phyloP scores from a whole-genome alignment of 2,113 vertebrate genomes.

The Grus americana region DNA sequence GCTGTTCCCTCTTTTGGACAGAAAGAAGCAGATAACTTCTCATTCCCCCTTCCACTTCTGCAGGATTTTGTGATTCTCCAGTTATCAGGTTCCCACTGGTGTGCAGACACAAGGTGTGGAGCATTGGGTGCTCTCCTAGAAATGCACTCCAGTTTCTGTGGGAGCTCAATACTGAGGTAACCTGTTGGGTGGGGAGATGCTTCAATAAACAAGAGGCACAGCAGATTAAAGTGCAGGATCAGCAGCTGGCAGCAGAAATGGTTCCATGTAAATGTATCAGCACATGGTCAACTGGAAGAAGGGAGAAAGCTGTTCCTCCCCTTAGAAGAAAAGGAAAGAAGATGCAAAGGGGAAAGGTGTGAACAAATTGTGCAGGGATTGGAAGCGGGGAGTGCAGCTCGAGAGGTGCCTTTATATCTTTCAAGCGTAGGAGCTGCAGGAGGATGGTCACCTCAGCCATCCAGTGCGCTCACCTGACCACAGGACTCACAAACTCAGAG shows the following conservation, averaged over 20 bases:
- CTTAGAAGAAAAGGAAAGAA: neutral
- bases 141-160: neutral
- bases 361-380: neutral
- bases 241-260: neutral
- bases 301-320: neutral
- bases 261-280: neutral
- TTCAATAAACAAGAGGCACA: neutral
- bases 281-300: neutral
- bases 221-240: neutral
- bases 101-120: neutral
- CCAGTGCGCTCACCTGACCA: neutral
- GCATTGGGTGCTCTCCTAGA: neutral
- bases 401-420: neutral
- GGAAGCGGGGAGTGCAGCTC: neutral
- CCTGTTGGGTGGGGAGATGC: neutral
- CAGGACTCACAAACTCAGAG: neutral
- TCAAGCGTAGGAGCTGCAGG: neutral
- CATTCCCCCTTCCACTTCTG: neutral
- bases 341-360: neutral
- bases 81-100: neutral
- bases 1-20: neutral
- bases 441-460: neutral
- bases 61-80: neutral
- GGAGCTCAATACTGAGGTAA: neutral
- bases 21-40: neutral